These are phyloP conservation scores for Cardiocondyla obscurior DNA, from an alignment of 1,140 invertebrate species.

Conservation along the genomic window DNA sequence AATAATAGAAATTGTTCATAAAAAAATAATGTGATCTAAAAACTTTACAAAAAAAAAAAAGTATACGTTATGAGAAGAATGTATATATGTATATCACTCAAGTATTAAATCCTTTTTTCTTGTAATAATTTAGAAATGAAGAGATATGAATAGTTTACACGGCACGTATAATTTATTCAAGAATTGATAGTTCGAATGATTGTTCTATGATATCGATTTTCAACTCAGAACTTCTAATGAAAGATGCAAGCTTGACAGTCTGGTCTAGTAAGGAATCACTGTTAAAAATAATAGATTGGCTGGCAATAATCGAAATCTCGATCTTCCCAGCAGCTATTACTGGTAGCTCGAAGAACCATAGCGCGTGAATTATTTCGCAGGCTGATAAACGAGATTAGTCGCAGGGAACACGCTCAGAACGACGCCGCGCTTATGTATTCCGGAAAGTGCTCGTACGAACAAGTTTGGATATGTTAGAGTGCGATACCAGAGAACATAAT, in stretches of 20 bases:
- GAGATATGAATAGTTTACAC: background rate
- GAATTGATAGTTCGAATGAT: too few relatives aligned
- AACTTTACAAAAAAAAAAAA: background rate
- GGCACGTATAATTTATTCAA: background rate
- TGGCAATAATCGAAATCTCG: slow-evolving; percentile 18
- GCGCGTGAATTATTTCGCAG: slow-evolving; percentile 28
- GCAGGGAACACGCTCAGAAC: background rate
- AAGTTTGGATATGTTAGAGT: slow-evolving; percentile 3
- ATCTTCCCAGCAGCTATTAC: background rate
- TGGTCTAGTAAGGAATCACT: background rate
- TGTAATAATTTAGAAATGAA: background rate
- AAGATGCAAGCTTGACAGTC: background rate
- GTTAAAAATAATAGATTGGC: slow-evolving; percentile 18
- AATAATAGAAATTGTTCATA: background rate
- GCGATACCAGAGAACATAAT: slow-evolving; percentile 17
- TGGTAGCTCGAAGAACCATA: background rate
- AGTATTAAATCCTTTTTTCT: background rate
- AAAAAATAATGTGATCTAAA: background rate
- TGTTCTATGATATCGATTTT: background rate
- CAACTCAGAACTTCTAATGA: background rate
- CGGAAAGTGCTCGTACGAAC: background rate
- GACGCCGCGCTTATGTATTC: slow-evolving; percentile 24
- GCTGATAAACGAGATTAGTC: slow-evolving; percentile 25
- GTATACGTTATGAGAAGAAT: background rate
- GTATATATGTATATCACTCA: background rate